Evolutionary conservation across 53 echinoderm and acorn worm genomes (phyloP).

Genomic region (Antedon mediterranea): DNA sequence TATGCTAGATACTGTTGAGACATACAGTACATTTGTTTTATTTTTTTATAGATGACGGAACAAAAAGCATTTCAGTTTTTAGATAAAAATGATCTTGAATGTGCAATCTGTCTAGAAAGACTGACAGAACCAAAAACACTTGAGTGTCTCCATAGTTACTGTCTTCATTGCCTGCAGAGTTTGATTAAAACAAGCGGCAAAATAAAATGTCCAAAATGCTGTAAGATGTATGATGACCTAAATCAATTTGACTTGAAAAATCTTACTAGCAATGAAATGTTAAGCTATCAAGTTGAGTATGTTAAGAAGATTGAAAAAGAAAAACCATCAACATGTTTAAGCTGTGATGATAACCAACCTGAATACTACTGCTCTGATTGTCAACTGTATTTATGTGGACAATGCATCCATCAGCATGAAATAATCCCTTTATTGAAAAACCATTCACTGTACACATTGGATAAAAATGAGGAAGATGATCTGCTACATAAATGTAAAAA

Average conservation of each 20-base stretch:
- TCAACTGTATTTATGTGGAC: background rate
- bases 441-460: background rate
- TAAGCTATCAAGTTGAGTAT: background rate
- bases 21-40: too few species aligned
- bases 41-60: too few species aligned
- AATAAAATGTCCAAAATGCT: background rate
- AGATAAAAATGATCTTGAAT: background rate
- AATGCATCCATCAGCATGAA: background rate
- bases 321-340: background rate
- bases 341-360: background rate
- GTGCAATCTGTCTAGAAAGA: background rate
- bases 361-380: background rate
- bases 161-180: background rate
- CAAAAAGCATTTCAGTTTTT: background rate
- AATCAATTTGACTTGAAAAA: background rate
- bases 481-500: background rate
- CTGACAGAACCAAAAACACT: background rate
- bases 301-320: background rate
- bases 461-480: background rate
- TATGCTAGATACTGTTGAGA: too few species aligned
- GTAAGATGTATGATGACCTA: background rate
- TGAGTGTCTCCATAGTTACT: background rate
- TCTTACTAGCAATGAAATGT: background rate
- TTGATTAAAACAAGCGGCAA: background rate
- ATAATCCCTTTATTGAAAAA: background rate